phyloP scores from a whole-genome alignment of 2,113 vertebrate genomes.

The Hucho hucho region DNA sequence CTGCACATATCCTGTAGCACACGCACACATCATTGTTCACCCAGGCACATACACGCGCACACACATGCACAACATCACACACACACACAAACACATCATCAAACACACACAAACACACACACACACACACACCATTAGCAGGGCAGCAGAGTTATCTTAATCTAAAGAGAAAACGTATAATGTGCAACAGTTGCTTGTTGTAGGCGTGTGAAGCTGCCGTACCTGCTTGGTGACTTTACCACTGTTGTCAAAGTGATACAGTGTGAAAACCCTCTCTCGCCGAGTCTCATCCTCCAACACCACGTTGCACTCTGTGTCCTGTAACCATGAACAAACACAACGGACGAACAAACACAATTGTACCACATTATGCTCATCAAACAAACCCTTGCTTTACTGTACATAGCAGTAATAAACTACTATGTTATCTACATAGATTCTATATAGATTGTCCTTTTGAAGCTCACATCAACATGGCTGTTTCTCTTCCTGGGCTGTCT shows the following conservation, averaged over 20 bases:
- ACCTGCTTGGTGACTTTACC: constrained; percentile 87
- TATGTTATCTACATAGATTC: no score
- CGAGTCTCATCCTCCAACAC: constrained; percentile 80
- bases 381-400: no score
- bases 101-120: no score
- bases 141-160: neutral
- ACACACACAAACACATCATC: no score
- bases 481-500: constrained; percentile 29
- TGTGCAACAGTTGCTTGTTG: neutral
- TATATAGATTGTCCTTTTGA: no score
- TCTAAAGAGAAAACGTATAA: neutral
- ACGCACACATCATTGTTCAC: constrained; percentile 5
- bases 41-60: neutral
- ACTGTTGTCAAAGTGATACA: constrained; percentile 89
- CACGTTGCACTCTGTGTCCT: constrained; percentile 81
- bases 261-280: constrained; percentile 90
- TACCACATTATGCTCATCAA: no score
- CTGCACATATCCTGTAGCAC: constrained; percentile 83
- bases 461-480: constrained; percentile 44
- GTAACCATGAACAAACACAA: constrained; percentile 27
- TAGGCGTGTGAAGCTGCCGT: constrained; percentile 18
- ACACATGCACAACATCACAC: neutral
- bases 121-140: neutral
- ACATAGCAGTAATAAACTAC: no score
- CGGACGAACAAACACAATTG: no score